phyloP scores from a whole-genome alignment of 2,888 invertebrate species.

The Timema cristinae region DNA sequence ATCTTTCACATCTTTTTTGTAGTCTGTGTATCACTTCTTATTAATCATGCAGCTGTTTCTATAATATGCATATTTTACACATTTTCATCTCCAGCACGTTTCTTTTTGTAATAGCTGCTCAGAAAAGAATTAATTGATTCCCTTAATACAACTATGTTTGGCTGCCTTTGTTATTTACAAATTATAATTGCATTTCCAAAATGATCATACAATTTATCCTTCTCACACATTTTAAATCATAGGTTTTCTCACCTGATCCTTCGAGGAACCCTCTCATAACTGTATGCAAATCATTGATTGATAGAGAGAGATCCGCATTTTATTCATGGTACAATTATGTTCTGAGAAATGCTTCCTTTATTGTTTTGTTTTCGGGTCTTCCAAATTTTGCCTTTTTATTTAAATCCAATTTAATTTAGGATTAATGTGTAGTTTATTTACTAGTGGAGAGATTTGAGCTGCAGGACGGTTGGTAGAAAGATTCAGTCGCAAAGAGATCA shows the following conservation, averaged over 20 bases:
- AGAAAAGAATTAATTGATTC: constrained; percentile 1
- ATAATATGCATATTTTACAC: neutral
- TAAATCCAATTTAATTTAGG: neutral
- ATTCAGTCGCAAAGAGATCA: neutral
- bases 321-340: neutral
- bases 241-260: neutral
- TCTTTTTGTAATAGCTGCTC: neutral
- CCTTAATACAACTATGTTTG: neutral
- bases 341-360: neutral
- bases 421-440: neutral
- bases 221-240: neutral
- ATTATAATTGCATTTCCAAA: neutral
- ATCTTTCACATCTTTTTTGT: neutral
- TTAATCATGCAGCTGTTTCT: neutral
- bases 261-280: neutral
- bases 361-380: neutral
- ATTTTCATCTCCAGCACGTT: neutral
- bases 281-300: neutral
- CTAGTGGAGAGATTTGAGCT: constrained; percentile 3
- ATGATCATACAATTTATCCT: neutral
- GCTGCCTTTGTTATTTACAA: neutral
- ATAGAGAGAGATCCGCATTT: neutral
- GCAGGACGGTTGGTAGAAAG: neutral
- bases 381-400: neutral
- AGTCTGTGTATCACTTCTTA: neutral